Percentiles rank a stretch among this genome's conserved stretches.
phyloP scores from a whole-genome alignment of 2,113 vertebrate genomes.

The Tapirus terrestris region DNA sequence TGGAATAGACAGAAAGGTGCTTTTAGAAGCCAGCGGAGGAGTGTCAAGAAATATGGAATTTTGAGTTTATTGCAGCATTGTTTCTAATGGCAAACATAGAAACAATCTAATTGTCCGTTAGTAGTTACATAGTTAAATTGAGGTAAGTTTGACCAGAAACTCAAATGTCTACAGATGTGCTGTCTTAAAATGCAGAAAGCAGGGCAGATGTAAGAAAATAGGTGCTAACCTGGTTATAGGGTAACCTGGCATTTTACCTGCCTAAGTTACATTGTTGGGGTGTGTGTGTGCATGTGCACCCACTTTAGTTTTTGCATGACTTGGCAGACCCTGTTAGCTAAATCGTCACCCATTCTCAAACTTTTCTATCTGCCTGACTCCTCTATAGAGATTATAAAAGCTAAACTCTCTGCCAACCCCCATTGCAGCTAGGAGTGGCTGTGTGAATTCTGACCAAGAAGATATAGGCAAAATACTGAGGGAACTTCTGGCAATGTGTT shows the following conservation, averaged over 20 bases:
- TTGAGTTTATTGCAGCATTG: background rate
- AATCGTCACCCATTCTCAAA: background rate
- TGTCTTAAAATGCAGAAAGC: constrained; percentile 33
- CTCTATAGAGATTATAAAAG: background rate
- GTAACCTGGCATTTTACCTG: background rate
- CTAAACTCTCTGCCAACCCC: background rate
- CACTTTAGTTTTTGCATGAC: background rate
- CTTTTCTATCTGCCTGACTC: background rate
- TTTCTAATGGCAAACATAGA: constrained; percentile 14
- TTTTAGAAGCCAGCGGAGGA: constrained; percentile 4
- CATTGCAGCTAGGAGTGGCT: background rate
- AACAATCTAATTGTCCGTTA: background rate
- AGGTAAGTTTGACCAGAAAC: background rate
- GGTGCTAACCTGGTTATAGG: background rate
- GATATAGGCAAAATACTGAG: background rate
- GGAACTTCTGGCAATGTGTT: background rate
- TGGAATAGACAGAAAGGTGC: background rate
- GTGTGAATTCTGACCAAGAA: constrained; percentile 35
- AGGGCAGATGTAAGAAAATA: background rate
- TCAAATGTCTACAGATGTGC: background rate
- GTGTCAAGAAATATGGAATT: background rate
- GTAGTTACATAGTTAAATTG: background rate
- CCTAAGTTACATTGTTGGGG: background rate
- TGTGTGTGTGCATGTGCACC: background rate
- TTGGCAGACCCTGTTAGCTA: background rate